Evolutionary conservation across 2,888 invertebrate species (phyloP), one percentile per base, ranked within the genome.

Genomic region (Heterodera filipjevi): DNA sequence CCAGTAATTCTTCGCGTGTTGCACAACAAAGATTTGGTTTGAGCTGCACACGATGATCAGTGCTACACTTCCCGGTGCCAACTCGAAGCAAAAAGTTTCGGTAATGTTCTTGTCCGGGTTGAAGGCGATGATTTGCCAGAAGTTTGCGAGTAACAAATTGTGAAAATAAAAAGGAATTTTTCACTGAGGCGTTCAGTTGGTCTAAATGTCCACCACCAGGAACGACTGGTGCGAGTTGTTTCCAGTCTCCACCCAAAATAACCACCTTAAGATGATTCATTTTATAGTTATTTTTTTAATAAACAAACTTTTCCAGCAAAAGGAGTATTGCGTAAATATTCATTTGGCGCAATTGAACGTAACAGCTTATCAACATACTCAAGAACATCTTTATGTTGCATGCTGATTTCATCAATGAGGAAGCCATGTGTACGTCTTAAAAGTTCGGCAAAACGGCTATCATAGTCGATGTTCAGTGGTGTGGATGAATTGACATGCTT

Each of bases 401-500:
- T 78, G 0, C 74, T 59, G n/a, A 79, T 81, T 30, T 80, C 82
- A 70, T 80, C 80, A 16, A 80, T 70, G 0, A 80, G 82, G 16
- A 80, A 77, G 22, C 77, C 80, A 59, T 59, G 59, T 6, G 22
- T n/a, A 27, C n/a, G 16, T n/a, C 59, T n/a, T 0, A 59, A 5
- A 16, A 68, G 64, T 2, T 82, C 0, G 0, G 71, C 79, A 16
- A 32, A 33, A 3, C 66, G 64, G 27, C 75, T 53, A 14, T 33
- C 66, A 16, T 79, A 73, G 35, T 59, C 66, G 6, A 79, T n/a
- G 22, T 35, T 66, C 22, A 53, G 16, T 68, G 64, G 0, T 1
- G 80, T 79, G 0, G 71, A 33, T 0, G 32, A 3, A 22, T 78
- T 32, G 1, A 77, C 30, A n/a, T 77, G 71, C 1, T 32, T 49